Evolutionary conservation across 2,113 vertebrate genomes (phyloP), one percentile per base, ranked within the genome.

Genomic region (Notarius quadriscutis): DNA sequence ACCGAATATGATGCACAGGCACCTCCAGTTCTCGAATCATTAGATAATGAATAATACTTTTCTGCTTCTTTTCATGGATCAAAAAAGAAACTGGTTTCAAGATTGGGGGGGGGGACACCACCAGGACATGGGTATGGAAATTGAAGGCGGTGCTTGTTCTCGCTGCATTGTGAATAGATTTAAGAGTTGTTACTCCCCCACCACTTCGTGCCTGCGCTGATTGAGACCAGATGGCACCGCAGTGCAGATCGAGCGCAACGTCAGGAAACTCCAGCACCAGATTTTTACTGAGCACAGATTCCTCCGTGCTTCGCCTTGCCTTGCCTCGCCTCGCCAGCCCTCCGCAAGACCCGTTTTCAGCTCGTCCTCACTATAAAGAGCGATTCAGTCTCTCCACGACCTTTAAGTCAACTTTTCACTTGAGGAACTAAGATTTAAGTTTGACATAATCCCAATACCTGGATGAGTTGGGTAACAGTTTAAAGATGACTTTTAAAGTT

Each of bases 191-290:
- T 96, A 86, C 87, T 91, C 84, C 83, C 85, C 75, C 27, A 25
- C 60, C 84, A 18, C 95, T 95, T 95, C 92, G 1, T 25, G 91
- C 91, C 93, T 88, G 92, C 72, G 93, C 96, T 98, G 96, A 99
- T 99, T 95, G 96, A 95, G 95, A 98, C 97, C 97, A 98, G 97
- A 99, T 98, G 97, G 96, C 96, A 97, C 95, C 96, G 92, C 92
- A 93, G 84, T 92, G 95, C 95, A 95, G 96, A 96, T 97, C 93
- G 89, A 95, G 95, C 94, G 92, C 96, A 94, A 95, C 95, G 81
- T 84, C 84, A 95, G 94, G 94, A 95, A 95, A 96, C 94, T 96
- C 96, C 97, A 96, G 96, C 95, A 92, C 94, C 93, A 91, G 93
- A 9, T 53, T 96, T 97, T 96, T 96, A 96, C 95, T 95, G 96